Evolutionary conservation across 1,140 invertebrate species (phyloP), one percentile per base, ranked within the genome.

Genomic region (Gonioctena quinquepunctata): DNA sequence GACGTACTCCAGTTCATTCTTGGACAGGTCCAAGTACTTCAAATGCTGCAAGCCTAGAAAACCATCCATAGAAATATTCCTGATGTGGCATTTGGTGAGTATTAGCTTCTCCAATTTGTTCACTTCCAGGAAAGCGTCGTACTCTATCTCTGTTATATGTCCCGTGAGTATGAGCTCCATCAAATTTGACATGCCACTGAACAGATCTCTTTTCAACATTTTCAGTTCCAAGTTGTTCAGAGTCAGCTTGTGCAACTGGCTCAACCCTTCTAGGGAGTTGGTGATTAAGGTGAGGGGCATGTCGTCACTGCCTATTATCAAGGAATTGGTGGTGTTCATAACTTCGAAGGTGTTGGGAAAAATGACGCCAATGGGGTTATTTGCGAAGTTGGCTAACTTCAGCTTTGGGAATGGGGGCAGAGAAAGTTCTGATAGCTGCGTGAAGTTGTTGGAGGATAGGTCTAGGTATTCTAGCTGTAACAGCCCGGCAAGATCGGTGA

Each of bases 331-430:
- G 42, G 85, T 85, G 78, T 92, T 92, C 87, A 92, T 88, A 1
- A 91, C 88, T 82, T 90, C 89, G 76, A 92, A 92, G 8, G 90
- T 90, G 42, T 89, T 90, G n/a, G 89, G 87, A 74, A 90, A 89
- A 70, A 92, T 85, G 2, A 86, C 82, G 69, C 86, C 85, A 21
- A 92, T 85, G n/a, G 90, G 90, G 82, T 92, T 92, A 54, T 86
- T 80, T 1, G 86, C 83, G 69, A 92, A 88, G 79, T 92, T 88
- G 1, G 89, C 85, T 4, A 82, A 77, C 70, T 84, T 79, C 11
- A 92, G 76, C 67, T 88, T 86, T 2, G 90, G 90, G 76, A 92
- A 87, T 2, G 90, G 90, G 4, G 90, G 90, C 67, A 92, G 87
- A 19, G 90, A 90, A 1, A 90, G 77, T 77, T 91, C 90, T 8